These are phyloP conservation scores for Hydropsyche betteni DNA, from an alignment of 2,888 invertebrate species.

Conservation along the genomic window DNA sequence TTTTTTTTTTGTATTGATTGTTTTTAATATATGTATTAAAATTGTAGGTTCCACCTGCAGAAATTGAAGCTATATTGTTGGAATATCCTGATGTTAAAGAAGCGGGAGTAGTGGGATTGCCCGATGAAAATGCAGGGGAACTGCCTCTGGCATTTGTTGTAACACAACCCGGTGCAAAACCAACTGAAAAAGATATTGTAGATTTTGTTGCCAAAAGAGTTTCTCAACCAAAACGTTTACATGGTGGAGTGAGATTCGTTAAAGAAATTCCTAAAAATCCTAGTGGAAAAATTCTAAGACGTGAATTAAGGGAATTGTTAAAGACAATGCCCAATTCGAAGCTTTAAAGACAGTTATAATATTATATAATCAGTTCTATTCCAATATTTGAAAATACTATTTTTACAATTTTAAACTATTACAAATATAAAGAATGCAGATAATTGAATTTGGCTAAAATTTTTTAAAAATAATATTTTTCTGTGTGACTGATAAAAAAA, in stretches of 20 bases:
- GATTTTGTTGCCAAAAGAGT: slow-evolving; percentile 65
- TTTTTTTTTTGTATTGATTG: background rate
- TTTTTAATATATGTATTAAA: slow-evolving; percentile 8
- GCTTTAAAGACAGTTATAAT: slow-evolving; percentile 52
- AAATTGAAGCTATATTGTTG: slow-evolving; percentile 69
- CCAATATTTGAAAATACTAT: no score
- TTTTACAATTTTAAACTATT: no score
- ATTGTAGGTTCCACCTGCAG: slow-evolving; percentile 61
- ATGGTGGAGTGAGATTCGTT: slow-evolving; percentile 74
- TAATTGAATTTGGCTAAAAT: no score
- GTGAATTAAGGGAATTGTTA: slow-evolving; percentile 65
- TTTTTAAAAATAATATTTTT: no score
- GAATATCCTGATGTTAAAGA: slow-evolving; percentile 67
- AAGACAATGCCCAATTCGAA: slow-evolving; percentile 55
- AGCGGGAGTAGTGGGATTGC: slow-evolving; percentile 69
- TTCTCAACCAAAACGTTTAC: slow-evolving; percentile 67
- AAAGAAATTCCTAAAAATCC: slow-evolving; percentile 73
- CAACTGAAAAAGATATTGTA: slow-evolving; percentile 66
- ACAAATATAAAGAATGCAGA: no score
- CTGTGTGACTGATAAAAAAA: no score
- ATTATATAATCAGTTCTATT: no score
- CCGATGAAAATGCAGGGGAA: slow-evolving; percentile 64
- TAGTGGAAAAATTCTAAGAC: slow-evolving; percentile 74
- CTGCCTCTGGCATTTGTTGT: slow-evolving; percentile 65
- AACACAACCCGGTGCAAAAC: slow-evolving; percentile 55